These are phyloP conservation scores for Cryptocephalus primarius DNA, from an alignment of 2,888 invertebrate genomes.

Conservation along the genomic window DNA sequence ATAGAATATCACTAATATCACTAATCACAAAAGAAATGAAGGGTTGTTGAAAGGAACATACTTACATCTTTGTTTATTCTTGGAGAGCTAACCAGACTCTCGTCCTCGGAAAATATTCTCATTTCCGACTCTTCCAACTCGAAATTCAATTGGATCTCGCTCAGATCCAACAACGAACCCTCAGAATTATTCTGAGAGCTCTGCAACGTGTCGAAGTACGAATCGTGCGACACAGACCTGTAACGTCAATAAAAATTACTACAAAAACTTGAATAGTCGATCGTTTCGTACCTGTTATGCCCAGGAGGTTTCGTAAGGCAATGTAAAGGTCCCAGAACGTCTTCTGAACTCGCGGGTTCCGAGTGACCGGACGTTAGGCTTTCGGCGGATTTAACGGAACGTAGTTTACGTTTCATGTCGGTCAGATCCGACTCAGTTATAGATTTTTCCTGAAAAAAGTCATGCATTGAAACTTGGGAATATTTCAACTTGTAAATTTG, in stretches of 20 bases:
- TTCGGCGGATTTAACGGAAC: slow-evolving; percentile 63
- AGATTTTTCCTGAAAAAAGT: slow-evolving; percentile 30
- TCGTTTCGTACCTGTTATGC: slow-evolving; percentile 36
- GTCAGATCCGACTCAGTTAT: slow-evolving; percentile 34
- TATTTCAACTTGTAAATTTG: no score
- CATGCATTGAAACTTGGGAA: neutral
- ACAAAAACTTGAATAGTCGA: neutral
- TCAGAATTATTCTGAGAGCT: slow-evolving; percentile 40
- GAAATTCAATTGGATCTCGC: slow-evolving; percentile 74
- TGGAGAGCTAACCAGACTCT: slow-evolving; percentile 52
- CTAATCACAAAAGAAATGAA: no score
- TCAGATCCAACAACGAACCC: slow-evolving; percentile 52
- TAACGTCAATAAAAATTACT: slow-evolving; percentile 2
- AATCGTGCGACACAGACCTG: slow-evolving; percentile 83
- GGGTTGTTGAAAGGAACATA: slow-evolving; percentile 1
- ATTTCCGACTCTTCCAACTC: slow-evolving; percentile 77
- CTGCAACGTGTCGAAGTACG: slow-evolving; percentile 77
- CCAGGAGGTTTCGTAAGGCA: slow-evolving; percentile 39
- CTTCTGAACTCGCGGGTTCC: slow-evolving; percentile 31
- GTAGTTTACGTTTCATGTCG: slow-evolving; percentile 40
- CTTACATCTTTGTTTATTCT: slow-evolving; percentile 39
- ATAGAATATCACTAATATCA: no score
- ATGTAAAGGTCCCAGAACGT: slow-evolving; percentile 38
- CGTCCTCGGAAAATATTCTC: slow-evolving; percentile 83
- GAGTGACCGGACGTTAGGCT: slow-evolving; percentile 44